Base-by-base conservation (phyloP, 2,888 invertebrate species). In the Acleris sparsana region DNA sequence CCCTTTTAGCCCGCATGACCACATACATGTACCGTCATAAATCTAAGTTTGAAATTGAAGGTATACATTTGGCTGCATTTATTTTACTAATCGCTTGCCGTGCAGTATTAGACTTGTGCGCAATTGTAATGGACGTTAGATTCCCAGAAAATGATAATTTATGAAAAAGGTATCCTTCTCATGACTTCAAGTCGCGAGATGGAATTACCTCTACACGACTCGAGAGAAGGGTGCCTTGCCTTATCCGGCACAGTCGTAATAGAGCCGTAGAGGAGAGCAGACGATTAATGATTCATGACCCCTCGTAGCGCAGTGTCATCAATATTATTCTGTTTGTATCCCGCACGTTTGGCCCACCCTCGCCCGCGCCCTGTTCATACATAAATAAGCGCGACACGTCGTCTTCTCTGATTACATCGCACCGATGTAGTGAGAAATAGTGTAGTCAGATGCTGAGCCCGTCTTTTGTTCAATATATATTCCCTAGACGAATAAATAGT, bases 261-360 rank as follows among this genome's bases (percentile, higher is more conserved):
- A 92, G 90, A 92, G 92, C 89, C 87, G 87, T 92, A 91, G 84
- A 87, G 83, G 86, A 86, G 89, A 88, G 88, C 82, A 82, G 84
- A 92, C 91, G 92, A 92, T 92, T 92, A 92, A 92, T 92, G 92
- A 92, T 92, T 92, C 92, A 92, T 92, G 92, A 92, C 92, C 92
- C 90, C 89, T 91, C 89, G 87, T 84, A 87, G 89, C 87, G 88
- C 86, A 87, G 89, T 92, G 92, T 92, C 92, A 92, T 92, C 92
- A 92, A 92, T 92, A 92, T 92, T 92, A 92, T 92, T 92, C 92
- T 91, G 92, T 92, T 92, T 92, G 92, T 92, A 91, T 87, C 91
- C 84, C 87, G 84, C 86, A 85, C 87, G 86, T 86, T 86, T 83
- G 85, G 90, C 83, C 90, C 90, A 88, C 92, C 92, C 91, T 89